These are phyloP conservation scores for Atlantisia rogersi DNA, from an alignment of 2,113 vertebrate genomes.

Conservation along the genomic window DNA sequence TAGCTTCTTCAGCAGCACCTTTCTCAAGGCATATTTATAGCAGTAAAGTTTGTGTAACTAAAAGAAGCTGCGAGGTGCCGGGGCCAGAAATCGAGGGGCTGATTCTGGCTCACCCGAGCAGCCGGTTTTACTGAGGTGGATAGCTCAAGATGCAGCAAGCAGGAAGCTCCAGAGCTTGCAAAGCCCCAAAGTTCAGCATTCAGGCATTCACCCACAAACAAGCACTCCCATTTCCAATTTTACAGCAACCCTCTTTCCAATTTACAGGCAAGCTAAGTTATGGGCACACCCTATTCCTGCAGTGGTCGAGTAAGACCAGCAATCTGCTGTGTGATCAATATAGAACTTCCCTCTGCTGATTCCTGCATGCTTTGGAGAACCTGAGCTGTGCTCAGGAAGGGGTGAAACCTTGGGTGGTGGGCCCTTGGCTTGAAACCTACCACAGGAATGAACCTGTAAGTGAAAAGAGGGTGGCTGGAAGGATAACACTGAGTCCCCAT, in stretches of 20 bases:
- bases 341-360: neutral
- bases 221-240: neutral
- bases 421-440: neutral
- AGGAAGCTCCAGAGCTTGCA: neutral
- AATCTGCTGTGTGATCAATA: neutral
- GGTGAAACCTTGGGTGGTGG: neutral
- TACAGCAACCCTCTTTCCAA: neutral
- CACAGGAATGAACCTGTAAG: neutral
- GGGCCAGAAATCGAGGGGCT: neutral
- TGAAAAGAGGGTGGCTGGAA: neutral
- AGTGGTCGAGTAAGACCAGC: neutral
- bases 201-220: neutral
- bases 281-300: neutral
- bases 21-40: neutral
- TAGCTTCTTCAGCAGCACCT: neutral
- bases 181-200: neutral
- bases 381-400: neutral
- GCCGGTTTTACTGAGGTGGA: neutral
- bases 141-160: neutral
- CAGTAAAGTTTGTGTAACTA: neutral
- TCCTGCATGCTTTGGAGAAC: rapidly evolving
- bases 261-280: neutral
- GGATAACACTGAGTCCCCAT: neutral
- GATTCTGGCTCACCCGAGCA: neutral
- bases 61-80: neutral